Evolutionary conservation across 2,797 vertebrate genomes (phyloP).

Genomic region (Squalus acanthias): DNA sequence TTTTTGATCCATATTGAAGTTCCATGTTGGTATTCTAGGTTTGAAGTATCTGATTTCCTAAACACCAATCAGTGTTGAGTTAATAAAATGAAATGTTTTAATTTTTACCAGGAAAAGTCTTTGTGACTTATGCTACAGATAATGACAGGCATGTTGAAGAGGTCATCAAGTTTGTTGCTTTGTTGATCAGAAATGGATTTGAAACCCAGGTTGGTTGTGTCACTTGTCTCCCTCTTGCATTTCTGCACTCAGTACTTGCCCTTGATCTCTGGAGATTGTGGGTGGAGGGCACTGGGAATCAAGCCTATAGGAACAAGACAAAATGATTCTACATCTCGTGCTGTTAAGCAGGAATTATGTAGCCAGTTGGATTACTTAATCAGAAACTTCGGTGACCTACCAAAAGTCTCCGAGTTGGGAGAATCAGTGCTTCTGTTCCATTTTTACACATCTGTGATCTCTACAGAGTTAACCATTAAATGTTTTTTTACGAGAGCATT

Average conservation of each 20-base stretch:
- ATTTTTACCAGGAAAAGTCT: constrained; percentile 59
- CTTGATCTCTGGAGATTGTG: neutral
- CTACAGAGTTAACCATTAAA: neutral
- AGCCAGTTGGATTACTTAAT: neutral
- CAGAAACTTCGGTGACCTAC: neutral
- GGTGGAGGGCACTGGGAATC: neutral
- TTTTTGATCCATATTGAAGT: neutral
- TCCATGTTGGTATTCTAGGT: neutral
- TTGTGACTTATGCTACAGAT: constrained; percentile 70
- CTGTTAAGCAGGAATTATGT: neutral
- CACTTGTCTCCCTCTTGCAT: neutral
- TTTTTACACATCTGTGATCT: neutral
- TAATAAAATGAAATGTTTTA: neutral
- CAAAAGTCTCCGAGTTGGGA: neutral
- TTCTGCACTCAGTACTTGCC: no score
- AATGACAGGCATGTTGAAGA: constrained; percentile 66
- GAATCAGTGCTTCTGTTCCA: neutral
- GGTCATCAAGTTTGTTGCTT: constrained; percentile 70
- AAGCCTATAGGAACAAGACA: neutral
- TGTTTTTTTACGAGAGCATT: neutral
- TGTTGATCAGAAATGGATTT: constrained; percentile 70
- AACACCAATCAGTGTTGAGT: neutral
- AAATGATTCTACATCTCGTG: neutral
- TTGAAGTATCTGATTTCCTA: neutral
- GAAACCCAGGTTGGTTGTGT: constrained; percentile 62